Evolutionary conservation across 2,113 vertebrate genomes (phyloP), one percentile per base, ranked within the genome.

Genomic region (Eonycteris spelaea): DNA sequence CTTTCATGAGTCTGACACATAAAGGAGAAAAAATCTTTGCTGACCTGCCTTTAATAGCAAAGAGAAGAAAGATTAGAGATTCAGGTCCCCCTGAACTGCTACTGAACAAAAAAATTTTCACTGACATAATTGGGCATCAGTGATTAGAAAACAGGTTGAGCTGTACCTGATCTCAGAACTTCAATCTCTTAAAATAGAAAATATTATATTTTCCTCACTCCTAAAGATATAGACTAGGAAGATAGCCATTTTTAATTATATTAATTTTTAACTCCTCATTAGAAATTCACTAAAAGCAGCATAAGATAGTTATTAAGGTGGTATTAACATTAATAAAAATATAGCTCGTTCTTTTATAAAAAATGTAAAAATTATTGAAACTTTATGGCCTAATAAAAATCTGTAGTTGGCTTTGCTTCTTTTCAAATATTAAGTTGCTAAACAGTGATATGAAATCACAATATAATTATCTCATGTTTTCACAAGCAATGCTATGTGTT

Each of bases 1-100:
- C 82, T 97, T 95, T 95, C 70, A 92, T 90, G 43, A 73, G 35
- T 35, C 16, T 70, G 48, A 86, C 88, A 95, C 30, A 86, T 11
- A 53, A n/a, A 10, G 53, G 48, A 71, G 82, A 55, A 84, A 88
- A 94, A 84, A 24, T 43, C 28, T 59, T 65, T 35, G 19, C 59
- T 77, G 86, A 87, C 90, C 90, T 0, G 5, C 61, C 71, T 90
- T 74, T 92, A 83, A 82, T 88, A 88, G 65, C 57, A 95, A 30
- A 75, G 80, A 74, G 77, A 85, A 95, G 75, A 59, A 78, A 96
- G 92, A 78, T 57, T 48, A 96, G 79, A 90, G 33, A 28, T 28
- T 38, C 15, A 48, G 11, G n/a, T 28, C 33, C 40, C 22, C 43
- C 71, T 95, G 78, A 53, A 43, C 15, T 43, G 70, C 77, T 48